Evolutionary conservation across 2,888 invertebrate genomes (phyloP), one percentile per base, ranked within the genome.

Genomic region (Crocallis elinguaria): DNA sequence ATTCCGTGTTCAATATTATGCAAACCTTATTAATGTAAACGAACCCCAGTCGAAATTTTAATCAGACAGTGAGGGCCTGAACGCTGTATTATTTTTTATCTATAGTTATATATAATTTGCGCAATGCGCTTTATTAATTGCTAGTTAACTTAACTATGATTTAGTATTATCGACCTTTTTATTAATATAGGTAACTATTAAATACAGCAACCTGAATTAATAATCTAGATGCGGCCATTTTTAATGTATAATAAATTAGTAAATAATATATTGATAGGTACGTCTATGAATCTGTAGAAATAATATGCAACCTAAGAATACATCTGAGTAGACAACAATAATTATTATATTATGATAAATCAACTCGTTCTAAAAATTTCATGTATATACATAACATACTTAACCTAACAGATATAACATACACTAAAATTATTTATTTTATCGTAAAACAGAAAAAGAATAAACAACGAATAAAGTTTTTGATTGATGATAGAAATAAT

Each of bases 21-120:
- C 58, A 63, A 60, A 57, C 49, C 42, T 50, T 54, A 42, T 51
- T 51, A 36, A 49, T 51, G 42, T 48, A 45, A 58, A 56, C 57
- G 49, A 63, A 60, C 51, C 49, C 42, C 27, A 37, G 33, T 14
- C 37, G n/a, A 48, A 37, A 54, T 49, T 48, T 54, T 43, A 53
- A 53, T 33, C 53, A 33, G 42, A 13, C 27, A 43, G 53, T 54
- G 32, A n/a, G n/a, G n/a, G n/a, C n/a, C n/a, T 43, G 46, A n/a
- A 54, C 27, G 37, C 11, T 11, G 43, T 25, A 38, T 48, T 53
- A 43, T 30, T 21, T 52, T 48, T n/a, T n/a, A n/a, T n/a, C n/a
- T n/a, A n/a, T n/a, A n/a, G n/a, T n/a, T 43, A 48, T 30, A 11
- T 2, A 21, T 14, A 32, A 23, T 33, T 30, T 48, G 14, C 25